Conservation (phyloP, 2,797 vertebrate species). For the Chrosomus eos region DNA sequence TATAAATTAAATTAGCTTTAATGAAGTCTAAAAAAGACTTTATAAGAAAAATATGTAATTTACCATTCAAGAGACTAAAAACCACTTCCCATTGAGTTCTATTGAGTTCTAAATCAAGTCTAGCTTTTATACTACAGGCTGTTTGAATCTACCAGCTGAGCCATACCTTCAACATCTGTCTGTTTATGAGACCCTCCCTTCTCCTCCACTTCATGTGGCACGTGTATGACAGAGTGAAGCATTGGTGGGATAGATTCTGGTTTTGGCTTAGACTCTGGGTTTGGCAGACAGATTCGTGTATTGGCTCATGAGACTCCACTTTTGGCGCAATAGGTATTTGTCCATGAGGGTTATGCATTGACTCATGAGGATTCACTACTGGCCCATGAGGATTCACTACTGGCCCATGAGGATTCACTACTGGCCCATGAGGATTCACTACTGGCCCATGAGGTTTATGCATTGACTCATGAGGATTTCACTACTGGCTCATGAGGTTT, state of each 20-base stretch:
- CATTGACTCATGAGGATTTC: not conserved
- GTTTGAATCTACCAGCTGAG: not conserved
- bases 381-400: not conserved
- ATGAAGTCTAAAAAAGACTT: not conserved
- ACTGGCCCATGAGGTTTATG: not conserved
- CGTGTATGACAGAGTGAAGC: not conserved
- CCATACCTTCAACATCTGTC: constrained; percentile 12
- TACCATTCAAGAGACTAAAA: no score
- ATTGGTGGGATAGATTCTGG: no score
- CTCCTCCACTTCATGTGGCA: not conserved
- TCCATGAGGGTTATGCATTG: not conserved
- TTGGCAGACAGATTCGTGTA: not conserved
- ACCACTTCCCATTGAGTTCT: not conserved
- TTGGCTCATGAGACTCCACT: not conserved
- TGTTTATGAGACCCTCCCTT: not conserved
- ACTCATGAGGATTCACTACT: not conserved
- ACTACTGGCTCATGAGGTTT: no score
- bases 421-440: not conserved
- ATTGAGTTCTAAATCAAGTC: not conserved
- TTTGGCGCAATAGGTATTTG: not conserved
- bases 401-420: not conserved
- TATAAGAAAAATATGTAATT: not conserved
- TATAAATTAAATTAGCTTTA: not conserved
- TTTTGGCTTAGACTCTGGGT: not conserved
- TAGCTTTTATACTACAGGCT: not conserved